A percentile compares a stretch with the other conserved stretches of the same genome.
Evolutionary conservation across 1,140 invertebrate genomes (phyloP).

Genomic region (Littorina saxatilis): DNA sequence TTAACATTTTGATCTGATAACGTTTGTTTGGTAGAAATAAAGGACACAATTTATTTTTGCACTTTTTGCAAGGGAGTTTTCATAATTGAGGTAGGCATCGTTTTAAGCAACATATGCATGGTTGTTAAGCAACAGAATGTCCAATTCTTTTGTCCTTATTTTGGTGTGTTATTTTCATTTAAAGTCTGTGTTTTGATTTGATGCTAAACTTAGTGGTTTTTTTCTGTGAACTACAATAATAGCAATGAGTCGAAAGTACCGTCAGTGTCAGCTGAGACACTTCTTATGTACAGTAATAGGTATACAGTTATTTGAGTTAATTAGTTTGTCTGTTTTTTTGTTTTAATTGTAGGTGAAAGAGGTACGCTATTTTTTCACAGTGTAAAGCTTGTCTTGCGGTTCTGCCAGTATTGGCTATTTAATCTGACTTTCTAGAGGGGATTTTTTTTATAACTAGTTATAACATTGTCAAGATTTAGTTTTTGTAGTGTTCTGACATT

Average conservation of each 20-base stretch:
- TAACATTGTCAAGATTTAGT: no score
- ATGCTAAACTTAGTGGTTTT: conserved; percentile 1
- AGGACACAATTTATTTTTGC: background rate
- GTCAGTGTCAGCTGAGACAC: no score
- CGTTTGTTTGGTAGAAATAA: no score
- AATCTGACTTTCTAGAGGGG: no score
- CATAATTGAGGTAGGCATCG: conserved; percentile 37
- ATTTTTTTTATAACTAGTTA: no score
- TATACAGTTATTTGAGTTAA: background rate
- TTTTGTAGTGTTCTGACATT: background rate
- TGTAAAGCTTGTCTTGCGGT: conserved; percentile 9
- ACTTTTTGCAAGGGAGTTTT: conserved; percentile 30
- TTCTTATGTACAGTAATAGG: no score
- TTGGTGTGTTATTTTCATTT: background rate
- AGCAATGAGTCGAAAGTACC: no score
- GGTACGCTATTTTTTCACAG: background rate
- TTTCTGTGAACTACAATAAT: no score
- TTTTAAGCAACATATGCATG: conserved; percentile 19
- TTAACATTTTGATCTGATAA: no score
- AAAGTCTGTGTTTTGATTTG: conserved; percentile 3
- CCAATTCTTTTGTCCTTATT: background rate
- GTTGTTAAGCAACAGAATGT: conserved; percentile 5
- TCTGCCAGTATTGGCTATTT: no score
- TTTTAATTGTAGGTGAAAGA: conserved; percentile 7
- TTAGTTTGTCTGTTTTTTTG: background rate